Percentiles rank a stretch among this genome's conserved stretches.
Evolutionary conservation across 92 coral and sea anemone species (phyloP).

Genomic region (Palythoa grandiflora): DNA sequence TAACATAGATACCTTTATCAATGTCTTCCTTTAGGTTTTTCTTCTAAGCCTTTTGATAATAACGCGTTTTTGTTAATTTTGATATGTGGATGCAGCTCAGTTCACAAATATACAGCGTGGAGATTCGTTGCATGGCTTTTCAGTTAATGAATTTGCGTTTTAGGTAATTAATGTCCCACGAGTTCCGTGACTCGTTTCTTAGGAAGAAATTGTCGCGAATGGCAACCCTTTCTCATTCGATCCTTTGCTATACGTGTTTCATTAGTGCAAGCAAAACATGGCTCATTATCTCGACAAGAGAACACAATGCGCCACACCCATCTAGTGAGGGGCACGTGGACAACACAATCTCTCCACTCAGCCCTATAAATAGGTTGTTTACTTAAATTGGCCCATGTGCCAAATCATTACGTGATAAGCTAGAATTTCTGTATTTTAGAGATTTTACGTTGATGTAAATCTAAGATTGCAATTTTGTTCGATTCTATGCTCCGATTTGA

Average conservation of each 20-base stretch:
- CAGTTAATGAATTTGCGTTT: not conserved
- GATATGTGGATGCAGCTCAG: not conserved
- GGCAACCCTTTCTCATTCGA: slow-evolving; percentile 59
- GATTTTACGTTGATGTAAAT: too few relatives aligned
- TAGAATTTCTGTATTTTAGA: not conserved
- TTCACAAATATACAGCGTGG: not conserved
- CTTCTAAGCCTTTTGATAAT: not conserved
- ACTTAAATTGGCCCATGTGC: slow-evolving; percentile 76
- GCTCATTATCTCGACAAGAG: slow-evolving; percentile 60
- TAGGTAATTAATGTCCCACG: not conserved
- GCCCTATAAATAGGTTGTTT: slow-evolving; percentile 72
- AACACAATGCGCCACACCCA: slow-evolving; percentile 90
- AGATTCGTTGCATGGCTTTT: not conserved
- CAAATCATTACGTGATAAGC: slow-evolving; percentile 37
- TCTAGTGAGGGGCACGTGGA: slow-evolving; percentile 82
- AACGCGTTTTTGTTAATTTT: slow-evolving; percentile 17
- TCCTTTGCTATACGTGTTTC: slow-evolving; percentile 46
- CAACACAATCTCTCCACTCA: slow-evolving; percentile 70
- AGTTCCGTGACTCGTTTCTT: slow-evolving; percentile 37
- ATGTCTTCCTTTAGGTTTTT: not conserved
- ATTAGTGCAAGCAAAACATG: slow-evolving; percentile 73
- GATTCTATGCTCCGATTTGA: not conserved
- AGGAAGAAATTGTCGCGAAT: slow-evolving; percentile 19
- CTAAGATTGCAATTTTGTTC: not conserved
- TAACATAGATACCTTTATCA: slow-evolving; percentile 19